These are phyloP conservation scores for Xanthorhoe designata DNA, from an alignment of 2,888 invertebrate species.

Conservation along the genomic window DNA sequence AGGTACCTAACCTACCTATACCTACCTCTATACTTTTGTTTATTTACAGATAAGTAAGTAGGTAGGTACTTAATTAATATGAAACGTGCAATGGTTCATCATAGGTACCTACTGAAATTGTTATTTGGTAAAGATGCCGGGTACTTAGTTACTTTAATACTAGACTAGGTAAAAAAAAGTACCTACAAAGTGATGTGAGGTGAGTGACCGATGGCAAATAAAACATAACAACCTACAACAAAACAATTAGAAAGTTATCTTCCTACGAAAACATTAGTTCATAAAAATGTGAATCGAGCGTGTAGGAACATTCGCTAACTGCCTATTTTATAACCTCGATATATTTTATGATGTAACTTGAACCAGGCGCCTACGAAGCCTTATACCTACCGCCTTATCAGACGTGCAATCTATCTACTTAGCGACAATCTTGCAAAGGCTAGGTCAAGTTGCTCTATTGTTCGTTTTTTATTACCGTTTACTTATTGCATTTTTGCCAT, in stretches of 20 bases:
- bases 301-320: slow-evolving; percentile 6
- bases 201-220: slow-evolving; percentile 10
- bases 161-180: too few species aligned
- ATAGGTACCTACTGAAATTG: slow-evolving; percentile 6
- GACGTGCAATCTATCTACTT: slow-evolving; percentile 18
- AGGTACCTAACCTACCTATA: not conserved
- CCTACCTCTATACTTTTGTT: not conserved
- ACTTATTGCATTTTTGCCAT: not conserved
- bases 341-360: slow-evolving; percentile 24
- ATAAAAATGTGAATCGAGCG: slow-evolving; percentile 16
- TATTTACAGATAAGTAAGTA: not conserved
- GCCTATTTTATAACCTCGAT: slow-evolving; percentile 14
- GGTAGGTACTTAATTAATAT: too few species aligned
- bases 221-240: slow-evolving; percentile 17
- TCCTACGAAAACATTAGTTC: slow-evolving; percentile 21
- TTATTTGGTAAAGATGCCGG: not conserved
- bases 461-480: not conserved
- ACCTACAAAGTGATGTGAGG: not conserved
- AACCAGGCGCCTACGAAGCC: slow-evolving; percentile 30
- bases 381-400: slow-evolving; percentile 28
- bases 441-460: slow-evolving; percentile 25
- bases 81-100: not conserved
- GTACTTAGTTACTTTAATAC: too few species aligned
- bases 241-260: slow-evolving; percentile 32
- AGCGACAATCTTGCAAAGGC: slow-evolving; percentile 25